Evolutionary conservation across 1,140 invertebrate species (phyloP).

Genomic region (Drosophila mojavensis): DNA sequence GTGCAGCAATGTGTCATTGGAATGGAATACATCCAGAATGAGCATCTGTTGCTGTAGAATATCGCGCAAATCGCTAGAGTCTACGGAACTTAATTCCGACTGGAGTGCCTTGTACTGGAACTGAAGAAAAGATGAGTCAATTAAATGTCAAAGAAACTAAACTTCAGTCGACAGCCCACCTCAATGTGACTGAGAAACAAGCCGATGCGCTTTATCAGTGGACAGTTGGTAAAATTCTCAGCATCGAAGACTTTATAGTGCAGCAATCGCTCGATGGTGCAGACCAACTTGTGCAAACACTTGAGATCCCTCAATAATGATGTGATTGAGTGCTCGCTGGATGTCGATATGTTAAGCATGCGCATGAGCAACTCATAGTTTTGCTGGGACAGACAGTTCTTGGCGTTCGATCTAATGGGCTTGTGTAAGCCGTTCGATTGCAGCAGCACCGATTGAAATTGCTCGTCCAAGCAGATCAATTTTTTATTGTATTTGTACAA

Average conservation of each 20-base stretch:
- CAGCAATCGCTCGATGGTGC: conserved; percentile 64
- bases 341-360: conserved; percentile 50
- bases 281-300: conserved; percentile 51
- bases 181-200: conserved; percentile 74
- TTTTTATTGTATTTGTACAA: conserved; percentile 68
- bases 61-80: conserved; percentile 51
- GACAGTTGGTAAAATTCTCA: conserved; percentile 49
- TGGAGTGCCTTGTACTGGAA: conserved; percentile 55
- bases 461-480: conserved; percentile 50
- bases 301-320: conserved; percentile 57
- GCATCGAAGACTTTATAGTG: conserved; percentile 74
- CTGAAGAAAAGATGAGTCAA: conserved; percentile 20
- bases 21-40: conserved; percentile 59
- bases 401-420: conserved; percentile 5
- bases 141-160: neutral
- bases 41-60: conserved; percentile 53
- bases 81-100: conserved; percentile 1
- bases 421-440: neutral
- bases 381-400: conserved; percentile 67
- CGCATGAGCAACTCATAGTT: conserved; percentile 79
- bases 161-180: conserved; percentile 8
- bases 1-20: conserved; percentile 37
- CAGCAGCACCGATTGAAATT: conserved; percentile 21
- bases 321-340: conserved; percentile 35
- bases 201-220: conserved; percentile 74